phyloP scores from a whole-genome alignment of 2,113 vertebrate species.

The Atlantisia rogersi region DNA sequence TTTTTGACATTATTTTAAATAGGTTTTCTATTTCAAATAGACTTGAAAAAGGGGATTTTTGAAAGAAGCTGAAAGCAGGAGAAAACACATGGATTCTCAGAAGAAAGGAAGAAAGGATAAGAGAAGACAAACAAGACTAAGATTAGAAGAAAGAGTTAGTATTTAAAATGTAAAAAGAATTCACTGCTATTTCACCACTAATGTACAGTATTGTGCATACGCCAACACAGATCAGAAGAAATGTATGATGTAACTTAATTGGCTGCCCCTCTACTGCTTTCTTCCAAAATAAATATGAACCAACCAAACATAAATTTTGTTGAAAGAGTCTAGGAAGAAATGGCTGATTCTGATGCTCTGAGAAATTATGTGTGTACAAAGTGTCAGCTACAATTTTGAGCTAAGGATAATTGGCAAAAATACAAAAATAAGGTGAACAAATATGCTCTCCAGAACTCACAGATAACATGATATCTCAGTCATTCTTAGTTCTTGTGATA shows the following conservation, averaged over 20 bases:
- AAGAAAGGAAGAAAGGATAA: neutral
- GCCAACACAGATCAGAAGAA: neutral
- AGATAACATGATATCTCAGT: neutral
- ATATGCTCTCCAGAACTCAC: neutral
- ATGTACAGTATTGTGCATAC: neutral
- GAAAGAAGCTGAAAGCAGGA: neutral
- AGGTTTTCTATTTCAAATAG: neutral
- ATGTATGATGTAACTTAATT: neutral
- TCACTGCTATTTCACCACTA: neutral
- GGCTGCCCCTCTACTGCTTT: neutral
- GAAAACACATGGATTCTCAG: neutral
- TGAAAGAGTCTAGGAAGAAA: neutral
- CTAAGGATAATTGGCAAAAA: neutral
- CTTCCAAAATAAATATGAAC: neutral
- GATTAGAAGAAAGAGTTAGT: neutral
- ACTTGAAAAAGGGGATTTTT: neutral
- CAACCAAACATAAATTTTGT: neutral
- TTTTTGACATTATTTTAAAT: neutral
- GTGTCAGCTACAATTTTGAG: neutral
- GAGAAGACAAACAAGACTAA: neutral
- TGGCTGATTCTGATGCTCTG: neutral
- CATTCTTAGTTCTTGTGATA: neutral
- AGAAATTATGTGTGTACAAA: accelerated
- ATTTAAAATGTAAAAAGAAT: neutral
- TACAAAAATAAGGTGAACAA: neutral